Evolutionary conservation across 2,888 invertebrate species (phyloP), one percentile per base, ranked within the genome.

Genomic region (Rotaria socialis): DNA sequence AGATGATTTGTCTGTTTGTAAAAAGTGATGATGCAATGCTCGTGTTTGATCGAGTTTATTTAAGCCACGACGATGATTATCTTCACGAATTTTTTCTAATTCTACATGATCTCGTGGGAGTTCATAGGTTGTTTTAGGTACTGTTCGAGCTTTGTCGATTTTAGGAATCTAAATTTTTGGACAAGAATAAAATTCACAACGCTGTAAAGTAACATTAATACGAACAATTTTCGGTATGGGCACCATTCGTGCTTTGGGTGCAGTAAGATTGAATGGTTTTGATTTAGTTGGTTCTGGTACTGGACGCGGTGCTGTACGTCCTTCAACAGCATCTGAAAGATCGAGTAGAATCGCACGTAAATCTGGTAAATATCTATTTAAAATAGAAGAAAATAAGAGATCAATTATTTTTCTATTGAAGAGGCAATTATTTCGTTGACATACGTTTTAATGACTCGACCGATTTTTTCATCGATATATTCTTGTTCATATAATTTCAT

Each of bases 171-270:
- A 86, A 67, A 88, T 87, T 27, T 87, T 58, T 55, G 35, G 14
- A 50, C 74, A n/a, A 52, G 85, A 80, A 55, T 3, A 85, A 24
- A 14, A 27, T 0, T 16, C 35, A 75, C 22, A 8, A 27, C 16
- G 14, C 2, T 11, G n/a, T 11, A 84, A 86, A 52, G 24, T 27
- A 47, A 41, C 3, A 55, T 47, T 24, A 8, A 43, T 58, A 88
- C 89, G 88, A 88, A 90, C 90, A 35, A 89, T 88, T 85, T 90
- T 89, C 56, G 91, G 91, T 41, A 91, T 87, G n/a, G 91, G 90
- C 27, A 91, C 89, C 88, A 89, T 89, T 86, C 90, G 89, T 22
- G 90, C 89, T 87, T 89, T 87, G 6, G 90, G 90, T 88, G 89
- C 88, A 56, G 91, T 90, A 43, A 91, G 88, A 86, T 90, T 90